Evolutionary conservation across 1,140 invertebrate genomes (phyloP).

Genomic region (Aphelinus certus): DNA sequence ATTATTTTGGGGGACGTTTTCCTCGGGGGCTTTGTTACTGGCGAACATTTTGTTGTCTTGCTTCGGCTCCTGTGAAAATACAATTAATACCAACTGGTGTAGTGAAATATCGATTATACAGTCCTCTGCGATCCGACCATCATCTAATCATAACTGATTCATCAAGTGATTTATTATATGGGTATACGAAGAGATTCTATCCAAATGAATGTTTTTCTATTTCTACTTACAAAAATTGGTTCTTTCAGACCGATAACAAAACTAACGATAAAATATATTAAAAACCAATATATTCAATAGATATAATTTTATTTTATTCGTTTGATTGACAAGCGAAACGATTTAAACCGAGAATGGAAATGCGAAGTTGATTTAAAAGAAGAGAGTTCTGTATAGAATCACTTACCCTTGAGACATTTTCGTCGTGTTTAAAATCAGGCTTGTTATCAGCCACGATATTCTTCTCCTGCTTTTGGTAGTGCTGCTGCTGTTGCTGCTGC

Average conservation of each 20-base stretch:
- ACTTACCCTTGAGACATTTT: slow-evolving; percentile 42
- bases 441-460: slow-evolving; percentile 34
- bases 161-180: too few relatives aligned
- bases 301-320: too few relatives aligned
- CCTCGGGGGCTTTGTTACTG: slow-evolving; percentile 15
- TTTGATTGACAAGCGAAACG: not conserved
- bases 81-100: not conserved
- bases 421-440: slow-evolving; percentile 38
- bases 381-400: slow-evolving; percentile 1
- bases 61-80: slow-evolving; percentile 29
- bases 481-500: slow-evolving; percentile 19
- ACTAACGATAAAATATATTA: too few relatives aligned
- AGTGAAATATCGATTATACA: too few relatives aligned
- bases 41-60: slow-evolving; percentile 9
- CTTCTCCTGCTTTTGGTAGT: not conserved
- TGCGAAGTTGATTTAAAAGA: slow-evolving; percentile 1
- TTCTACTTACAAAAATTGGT: too few relatives aligned
- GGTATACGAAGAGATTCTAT: too few relatives aligned
- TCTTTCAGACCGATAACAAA: too few relatives aligned
- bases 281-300: too few relatives aligned
- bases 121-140: too few relatives aligned
- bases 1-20: slow-evolving; percentile 6
- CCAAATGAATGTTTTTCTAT: too few relatives aligned
- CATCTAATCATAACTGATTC: too few relatives aligned
- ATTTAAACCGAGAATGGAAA: not conserved